Evolutionary conservation across 2,797 vertebrate species (phyloP), one percentile per base, ranked within the genome.

Genomic region (Ispidina lecontei): DNA sequence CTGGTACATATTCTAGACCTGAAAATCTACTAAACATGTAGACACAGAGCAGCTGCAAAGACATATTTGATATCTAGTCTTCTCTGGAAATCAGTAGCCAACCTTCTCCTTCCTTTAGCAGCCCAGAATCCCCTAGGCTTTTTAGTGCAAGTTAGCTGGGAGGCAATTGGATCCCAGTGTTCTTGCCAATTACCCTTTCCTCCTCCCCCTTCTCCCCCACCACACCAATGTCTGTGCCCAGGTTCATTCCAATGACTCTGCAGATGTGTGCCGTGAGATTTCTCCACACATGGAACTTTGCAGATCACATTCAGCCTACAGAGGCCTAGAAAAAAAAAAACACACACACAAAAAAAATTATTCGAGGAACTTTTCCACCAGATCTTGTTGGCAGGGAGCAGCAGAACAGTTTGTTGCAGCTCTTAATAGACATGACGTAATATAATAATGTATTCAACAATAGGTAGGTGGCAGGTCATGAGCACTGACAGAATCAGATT

Each of bases 351-450:
- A 39, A 39, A 37, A 39, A 33, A 63, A 55, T 41, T 22, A 67
- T 74, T 87, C 7, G 10, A 95, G 93, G 89, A 86, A 60, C 73
- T 63, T 84, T 81, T 31, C 69, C 82, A 59, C 28, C 18, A 7
- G n/a, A n/a, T 56, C 69, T 87, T 14, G 23, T 6, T 74, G 91
- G 86, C 91, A 92, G 7, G 49, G 86, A 91, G 25, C 58, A 69
- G 71, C 2, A 80, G 89, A 93, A 90, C 87, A 69, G 71, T 91
- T 92, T 94, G 93, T 77, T n/a, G 84, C 67, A 44, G 87, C 80
- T 39, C 56, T 79, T 91, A 90, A 85, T 56, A 86, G 93, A 77
- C 76, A 4, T 91, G 94, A 95, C 63, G 87, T 94, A 85, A 96
- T 87, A 52, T 9, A 75, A 81, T 49, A 74, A 72, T 22, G 77